Conservation (phyloP, 2,113 vertebrate species). For the Hydrolagus affinis region DNA sequence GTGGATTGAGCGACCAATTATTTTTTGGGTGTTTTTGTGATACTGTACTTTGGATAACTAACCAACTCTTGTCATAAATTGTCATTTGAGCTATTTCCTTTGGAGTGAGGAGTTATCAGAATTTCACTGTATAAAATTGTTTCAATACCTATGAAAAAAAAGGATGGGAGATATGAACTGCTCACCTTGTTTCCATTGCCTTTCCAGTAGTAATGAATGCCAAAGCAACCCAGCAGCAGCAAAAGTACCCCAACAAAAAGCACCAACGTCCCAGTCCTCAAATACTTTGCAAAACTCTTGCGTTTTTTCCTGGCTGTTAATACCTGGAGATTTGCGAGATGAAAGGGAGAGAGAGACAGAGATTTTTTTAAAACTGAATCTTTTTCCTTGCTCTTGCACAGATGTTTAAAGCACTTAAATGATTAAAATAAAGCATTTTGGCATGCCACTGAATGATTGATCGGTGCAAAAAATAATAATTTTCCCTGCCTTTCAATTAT, state of each 20-base stretch:
- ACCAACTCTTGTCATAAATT: no score
- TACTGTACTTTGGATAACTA: no score
- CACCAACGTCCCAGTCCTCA: not conserved
- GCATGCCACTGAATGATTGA: no score
- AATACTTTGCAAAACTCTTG: no score
- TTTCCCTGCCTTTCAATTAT: not conserved
- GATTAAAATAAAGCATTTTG: not conserved
- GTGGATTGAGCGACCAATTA: no score
- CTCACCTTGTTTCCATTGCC: constrained; percentile 15
- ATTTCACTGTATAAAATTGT: no score
- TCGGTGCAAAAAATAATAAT: not conserved
- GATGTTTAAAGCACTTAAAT: not conserved
- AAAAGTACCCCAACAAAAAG: not conserved
- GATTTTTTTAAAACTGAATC: no score
- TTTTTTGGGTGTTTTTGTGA: no score
- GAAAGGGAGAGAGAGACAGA: not conserved
- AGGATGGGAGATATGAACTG: no score
- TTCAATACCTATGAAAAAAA: no score
- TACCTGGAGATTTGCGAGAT: not conserved
- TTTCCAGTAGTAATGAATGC: not conserved
- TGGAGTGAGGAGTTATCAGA: no score
- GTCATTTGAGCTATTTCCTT: no score
- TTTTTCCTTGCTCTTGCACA: not conserved
- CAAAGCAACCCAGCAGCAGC: not conserved
- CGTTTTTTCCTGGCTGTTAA: not conserved